phyloP scores from a whole-genome alignment of 2,113 vertebrate species.

The Nothocercus nigrocapillus region DNA sequence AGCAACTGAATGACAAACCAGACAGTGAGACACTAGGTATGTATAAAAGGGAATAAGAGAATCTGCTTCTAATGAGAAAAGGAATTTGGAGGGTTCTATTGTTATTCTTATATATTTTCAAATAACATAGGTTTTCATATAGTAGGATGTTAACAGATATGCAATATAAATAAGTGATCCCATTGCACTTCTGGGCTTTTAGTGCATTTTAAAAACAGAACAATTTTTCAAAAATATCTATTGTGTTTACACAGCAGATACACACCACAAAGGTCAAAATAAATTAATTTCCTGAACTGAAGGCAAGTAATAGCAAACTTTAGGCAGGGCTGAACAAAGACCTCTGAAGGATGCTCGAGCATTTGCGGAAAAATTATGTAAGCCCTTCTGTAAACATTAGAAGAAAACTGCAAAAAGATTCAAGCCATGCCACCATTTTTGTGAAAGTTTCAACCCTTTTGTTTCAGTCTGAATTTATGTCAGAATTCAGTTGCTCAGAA shows the following conservation, averaged over 20 bases:
- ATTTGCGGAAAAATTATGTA: neutral
- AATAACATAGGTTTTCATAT: neutral
- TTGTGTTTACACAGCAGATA: neutral
- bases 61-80: neutral
- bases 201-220: neutral
- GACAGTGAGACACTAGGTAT: neutral
- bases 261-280: neutral
- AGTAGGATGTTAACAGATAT: neutral
- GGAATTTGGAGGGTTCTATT: neutral
- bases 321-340: neutral
- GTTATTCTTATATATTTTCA: neutral
- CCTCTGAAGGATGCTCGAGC: neutral
- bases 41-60: neutral
- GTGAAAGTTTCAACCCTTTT: neutral
- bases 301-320: neutral
- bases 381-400: neutral
- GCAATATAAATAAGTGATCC: neutral
- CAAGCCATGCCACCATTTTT: neutral
- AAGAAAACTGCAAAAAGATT: neutral
- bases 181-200: neutral
- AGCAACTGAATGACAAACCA: neutral
- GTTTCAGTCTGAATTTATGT: neutral
- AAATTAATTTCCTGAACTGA: neutral
- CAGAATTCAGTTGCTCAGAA: neutral
- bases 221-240: neutral